These are phyloP conservation scores for Chrysomela aeneicollis DNA, from an alignment of 2,888 invertebrate species.

Conservation along the genomic window DNA sequence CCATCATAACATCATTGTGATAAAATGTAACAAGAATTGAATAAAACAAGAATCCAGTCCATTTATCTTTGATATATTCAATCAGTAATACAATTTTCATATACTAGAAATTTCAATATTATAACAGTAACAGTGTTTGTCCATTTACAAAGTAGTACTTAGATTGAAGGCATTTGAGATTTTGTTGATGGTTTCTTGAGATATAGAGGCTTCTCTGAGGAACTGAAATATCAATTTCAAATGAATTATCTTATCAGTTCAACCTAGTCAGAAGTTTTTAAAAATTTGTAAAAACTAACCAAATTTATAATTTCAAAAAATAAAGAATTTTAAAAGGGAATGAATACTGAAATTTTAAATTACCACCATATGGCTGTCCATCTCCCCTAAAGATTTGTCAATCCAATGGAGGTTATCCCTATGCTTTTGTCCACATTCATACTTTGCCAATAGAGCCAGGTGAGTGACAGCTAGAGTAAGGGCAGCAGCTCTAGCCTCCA, in stretches of 20 bases:
- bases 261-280: not conserved
- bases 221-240: conserved; percentile 53
- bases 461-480: conserved; percentile 73
- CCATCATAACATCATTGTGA: conserved; percentile 31
- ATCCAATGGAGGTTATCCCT: conserved; percentile 66
- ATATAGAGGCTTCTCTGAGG: conserved; percentile 64
- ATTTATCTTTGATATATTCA: not conserved
- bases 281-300: too few species aligned
- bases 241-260: not conserved
- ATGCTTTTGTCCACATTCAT: conserved; percentile 64
- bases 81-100: not conserved
- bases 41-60: conserved; percentile 15
- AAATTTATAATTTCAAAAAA: too few species aligned
- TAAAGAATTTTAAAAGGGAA: conserved; percentile 5
- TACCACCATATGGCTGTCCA: conserved; percentile 71
- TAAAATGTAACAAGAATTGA: conserved; percentile 26
- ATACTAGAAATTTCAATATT: not conserved
- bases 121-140: not conserved
- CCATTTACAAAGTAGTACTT: conserved; percentile 35
- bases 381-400: conserved; percentile 69
- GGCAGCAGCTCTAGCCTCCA: conserved; percentile 74
- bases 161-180: conserved; percentile 57
- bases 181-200: conserved; percentile 62
- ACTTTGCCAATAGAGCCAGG: conserved; percentile 71
- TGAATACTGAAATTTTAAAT: conserved; percentile 35